A percentile compares a stretch with the other conserved stretches of the same genome.
Evolutionary conservation across 2,113 vertebrate species (phyloP).

Genomic region (Fregetta grallaria): DNA sequence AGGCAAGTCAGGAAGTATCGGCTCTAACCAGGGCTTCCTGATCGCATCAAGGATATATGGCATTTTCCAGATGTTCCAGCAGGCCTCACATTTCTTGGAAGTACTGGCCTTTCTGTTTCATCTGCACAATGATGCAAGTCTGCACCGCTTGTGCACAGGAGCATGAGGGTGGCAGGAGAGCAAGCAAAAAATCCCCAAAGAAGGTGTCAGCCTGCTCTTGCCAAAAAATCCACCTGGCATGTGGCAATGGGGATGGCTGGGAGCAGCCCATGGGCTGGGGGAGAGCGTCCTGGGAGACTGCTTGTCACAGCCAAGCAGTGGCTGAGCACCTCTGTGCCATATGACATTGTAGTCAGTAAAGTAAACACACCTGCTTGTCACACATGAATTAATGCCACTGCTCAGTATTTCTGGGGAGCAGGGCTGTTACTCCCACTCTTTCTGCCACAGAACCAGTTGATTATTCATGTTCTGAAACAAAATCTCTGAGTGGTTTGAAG

Average conservation of each 20-base stretch:
- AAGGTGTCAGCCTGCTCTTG: not conserved
- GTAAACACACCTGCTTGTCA: not conserved
- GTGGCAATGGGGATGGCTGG: not conserved
- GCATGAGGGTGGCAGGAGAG: rapidly evolving
- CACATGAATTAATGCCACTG: not conserved
- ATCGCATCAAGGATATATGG: not conserved
- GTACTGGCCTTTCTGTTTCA: not conserved
- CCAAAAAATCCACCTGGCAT: not conserved
- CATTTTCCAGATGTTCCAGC: not conserved
- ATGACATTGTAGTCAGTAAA: not conserved
- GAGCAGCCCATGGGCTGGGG: not conserved
- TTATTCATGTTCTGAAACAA: not conserved
- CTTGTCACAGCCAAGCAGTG: not conserved
- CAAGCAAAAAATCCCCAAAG: not conserved
- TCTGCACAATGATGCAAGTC: not conserved
- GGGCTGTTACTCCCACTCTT: not conserved
- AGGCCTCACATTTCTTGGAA: not conserved
- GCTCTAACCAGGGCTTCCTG: not conserved
- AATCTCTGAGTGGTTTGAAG: not conserved
- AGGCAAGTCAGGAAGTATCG: not conserved
- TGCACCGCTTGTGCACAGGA: not conserved
- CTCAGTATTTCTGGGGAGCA: not conserved
- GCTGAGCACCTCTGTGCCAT: not conserved
- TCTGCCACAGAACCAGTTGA: not conserved
- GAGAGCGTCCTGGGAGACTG: not conserved